Evolutionary conservation across 1,140 invertebrate genomes (phyloP).

Genomic region (Sesamia nonagrioides): DNA sequence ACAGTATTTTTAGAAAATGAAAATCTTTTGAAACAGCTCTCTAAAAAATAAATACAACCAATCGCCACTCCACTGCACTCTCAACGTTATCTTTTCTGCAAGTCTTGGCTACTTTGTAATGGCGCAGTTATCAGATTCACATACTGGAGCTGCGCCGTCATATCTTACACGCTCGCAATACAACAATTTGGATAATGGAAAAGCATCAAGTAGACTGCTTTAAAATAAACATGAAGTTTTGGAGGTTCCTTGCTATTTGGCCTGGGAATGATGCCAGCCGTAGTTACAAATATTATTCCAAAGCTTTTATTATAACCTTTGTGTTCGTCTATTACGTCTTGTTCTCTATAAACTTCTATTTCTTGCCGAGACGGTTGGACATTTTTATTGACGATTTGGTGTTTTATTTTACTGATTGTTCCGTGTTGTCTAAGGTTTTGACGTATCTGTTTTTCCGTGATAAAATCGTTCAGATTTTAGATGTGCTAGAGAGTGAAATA

Average conservation of each 20-base stretch:
- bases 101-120: constrained; percentile 13
- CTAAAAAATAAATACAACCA: background rate
- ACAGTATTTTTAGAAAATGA: too few relatives aligned
- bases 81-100: constrained; percentile 21
- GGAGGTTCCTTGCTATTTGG: constrained; percentile 69
- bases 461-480: constrained; percentile 63
- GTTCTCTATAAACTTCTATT: constrained; percentile 68
- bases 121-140: background rate
- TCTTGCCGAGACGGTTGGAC: constrained; percentile 65
- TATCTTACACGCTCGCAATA: constrained; percentile 25
- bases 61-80: background rate
- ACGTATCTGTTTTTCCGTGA: constrained; percentile 63
- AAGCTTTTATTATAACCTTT: constrained; percentile 58
- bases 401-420: constrained; percentile 70
- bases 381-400: constrained; percentile 70
- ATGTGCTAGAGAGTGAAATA: constrained; percentile 65
- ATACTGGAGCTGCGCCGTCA: background rate
- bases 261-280: constrained; percentile 47
- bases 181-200: constrained; percentile 38
- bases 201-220: constrained; percentile 63
- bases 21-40: too few relatives aligned
- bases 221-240: constrained; percentile 65
- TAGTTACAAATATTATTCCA: constrained; percentile 64
- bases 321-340: constrained; percentile 59
- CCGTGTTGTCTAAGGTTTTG: constrained; percentile 67